These are phyloP conservation scores for Amiota communis DNA, from an alignment of 2,888 invertebrate genomes.

Conservation along the genomic window DNA sequence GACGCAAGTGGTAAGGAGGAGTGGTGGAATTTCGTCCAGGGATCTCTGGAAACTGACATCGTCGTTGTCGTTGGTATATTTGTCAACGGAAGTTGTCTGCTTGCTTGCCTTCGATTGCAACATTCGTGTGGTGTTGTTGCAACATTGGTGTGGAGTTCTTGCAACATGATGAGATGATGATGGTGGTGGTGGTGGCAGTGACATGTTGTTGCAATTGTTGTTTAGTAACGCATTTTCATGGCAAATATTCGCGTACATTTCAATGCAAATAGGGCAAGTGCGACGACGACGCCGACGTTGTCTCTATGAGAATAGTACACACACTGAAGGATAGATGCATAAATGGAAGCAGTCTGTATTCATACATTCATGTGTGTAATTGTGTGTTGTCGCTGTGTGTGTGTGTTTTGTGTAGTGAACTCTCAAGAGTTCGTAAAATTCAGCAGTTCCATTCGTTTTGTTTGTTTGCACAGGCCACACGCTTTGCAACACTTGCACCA, in stretches of 20 bases:
- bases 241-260: constrained; percentile 13
- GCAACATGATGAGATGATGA: neutral
- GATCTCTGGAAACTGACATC: neutral
- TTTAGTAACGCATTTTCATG: constrained; percentile 6
- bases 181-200: neutral
- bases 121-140: neutral
- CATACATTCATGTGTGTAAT: constrained; percentile 12
- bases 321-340: neutral
- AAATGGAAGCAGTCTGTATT: constrained; percentile 3
- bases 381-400: neutral
- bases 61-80: neutral
- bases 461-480: constrained; percentile 3
- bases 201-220: neutral
- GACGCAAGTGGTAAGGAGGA: too few relatives aligned
- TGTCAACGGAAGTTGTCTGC: constrained; percentile 3
- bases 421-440: too few relatives aligned
- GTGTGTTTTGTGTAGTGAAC: neutral
- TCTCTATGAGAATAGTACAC: too few relatives aligned
- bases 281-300: neutral
- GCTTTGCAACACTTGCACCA: neutral
- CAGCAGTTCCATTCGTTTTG: neutral
- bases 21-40: too few relatives aligned
- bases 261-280: constrained; percentile 21
- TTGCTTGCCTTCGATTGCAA: neutral
- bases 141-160: neutral